A percentile compares a stretch with the other conserved stretches of the same genome.
phyloP scores from a whole-genome alignment of 2,888 invertebrate species.

The Smittia aterrima region DNA sequence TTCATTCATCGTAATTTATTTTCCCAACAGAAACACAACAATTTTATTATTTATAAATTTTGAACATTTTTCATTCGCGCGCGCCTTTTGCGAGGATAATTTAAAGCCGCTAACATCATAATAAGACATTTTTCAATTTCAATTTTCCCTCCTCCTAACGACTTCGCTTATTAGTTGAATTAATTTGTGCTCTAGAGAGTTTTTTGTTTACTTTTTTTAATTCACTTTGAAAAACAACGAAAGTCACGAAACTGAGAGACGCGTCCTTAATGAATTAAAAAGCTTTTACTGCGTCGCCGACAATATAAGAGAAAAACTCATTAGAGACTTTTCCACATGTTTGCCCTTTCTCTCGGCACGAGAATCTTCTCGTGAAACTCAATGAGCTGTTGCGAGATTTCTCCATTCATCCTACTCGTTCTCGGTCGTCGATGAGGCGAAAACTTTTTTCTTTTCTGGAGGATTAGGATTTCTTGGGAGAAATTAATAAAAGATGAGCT shows the following conservation, averaged over 20 bases:
- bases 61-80: constrained; percentile 34
- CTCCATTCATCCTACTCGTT: not conserved
- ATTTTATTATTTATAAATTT: constrained; percentile 36
- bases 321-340: constrained; percentile 23
- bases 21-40: constrained; percentile 26
- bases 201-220: not conserved
- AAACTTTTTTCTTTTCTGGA: not conserved
- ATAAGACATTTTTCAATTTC: constrained; percentile 35
- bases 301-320: constrained; percentile 10
- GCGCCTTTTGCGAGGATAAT: not conserved
- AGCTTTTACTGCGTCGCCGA: not conserved
- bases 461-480: not conserved
- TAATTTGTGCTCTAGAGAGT: constrained; percentile 16
- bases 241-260: not conserved
- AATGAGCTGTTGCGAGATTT: constrained; percentile 16
- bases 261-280: not conserved
- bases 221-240: not conserved
- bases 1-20: constrained; percentile 34
- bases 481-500: constrained; percentile 3
- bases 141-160: constrained; percentile 23
- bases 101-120: constrained; percentile 11
- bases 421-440: not conserved
- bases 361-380: not conserved
- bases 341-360: not conserved
- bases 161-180: constrained; percentile 32